Base-by-base conservation (phyloP, 35 echinoderm and acorn worm species). In the Amphiura filiformis region DNA sequence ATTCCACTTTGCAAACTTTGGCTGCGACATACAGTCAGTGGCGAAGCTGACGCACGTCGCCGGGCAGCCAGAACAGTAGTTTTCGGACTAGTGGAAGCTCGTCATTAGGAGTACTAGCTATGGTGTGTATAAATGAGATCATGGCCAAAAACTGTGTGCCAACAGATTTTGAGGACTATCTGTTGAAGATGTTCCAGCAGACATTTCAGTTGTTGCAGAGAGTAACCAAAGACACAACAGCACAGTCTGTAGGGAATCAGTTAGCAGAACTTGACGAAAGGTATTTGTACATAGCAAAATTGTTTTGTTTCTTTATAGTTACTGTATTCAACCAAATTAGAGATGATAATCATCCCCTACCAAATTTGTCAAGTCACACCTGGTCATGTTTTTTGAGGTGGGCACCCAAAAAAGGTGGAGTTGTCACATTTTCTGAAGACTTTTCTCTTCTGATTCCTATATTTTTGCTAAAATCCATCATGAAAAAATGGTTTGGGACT, bases 111-210 rank as follows among this genome's bases (percentile, higher is more conserved):
- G 96, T 99, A 1, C 90, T 99, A 3, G 96, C 96, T 0, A 99
- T 99, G 96, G 82, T 78, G 76, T 99, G 96, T 64, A 99, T 99
- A 56, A 99, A 99, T 36, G 96, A 99, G 84, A 99, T 99, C 85
- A 91, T 99, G 87, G 84, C 89, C 34, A 99, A 99, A 89, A 99
- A 95, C 84, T 95, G 93, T 82, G 93, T 94, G 36, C 96, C 96
- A 23, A 41, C 87, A 52, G 96, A 99, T 79, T 99, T 99, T 94
- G 96, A 99, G 87, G 96, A 95, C 28, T 99, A 90, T 44, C 77
- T 98, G 39, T 78, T 94, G 35, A 86, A 88, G 70, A 90, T 94
- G 90, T 98, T 98, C 79, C 96, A 99, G 76, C 96, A 99, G 70
- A 92, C 96, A 31, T 99, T 99, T 57, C 93, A 99, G 56, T 84